Conservation (phyloP, 2,113 vertebrate genomes). For the Caranx ignobilis region DNA sequence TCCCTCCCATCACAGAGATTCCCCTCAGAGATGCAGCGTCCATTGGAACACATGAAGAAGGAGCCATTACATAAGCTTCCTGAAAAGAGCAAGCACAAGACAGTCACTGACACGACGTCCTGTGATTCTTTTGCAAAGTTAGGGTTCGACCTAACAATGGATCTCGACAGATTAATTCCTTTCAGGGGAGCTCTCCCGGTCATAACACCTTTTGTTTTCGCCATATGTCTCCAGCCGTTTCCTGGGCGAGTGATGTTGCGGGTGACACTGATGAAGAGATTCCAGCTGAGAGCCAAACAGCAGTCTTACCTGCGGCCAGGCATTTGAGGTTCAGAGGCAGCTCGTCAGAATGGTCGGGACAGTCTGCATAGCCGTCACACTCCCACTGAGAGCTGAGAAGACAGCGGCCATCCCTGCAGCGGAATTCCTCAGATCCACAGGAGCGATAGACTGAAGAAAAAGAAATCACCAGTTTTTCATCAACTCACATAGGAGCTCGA, state of each 20-base stretch:
- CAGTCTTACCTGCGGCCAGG: constrained; percentile 89
- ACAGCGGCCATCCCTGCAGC: constrained; percentile 94
- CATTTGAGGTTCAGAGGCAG: constrained; percentile 94
- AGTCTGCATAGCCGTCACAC: constrained; percentile 96
- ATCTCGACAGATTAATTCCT: constrained; percentile 47
- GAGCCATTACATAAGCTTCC: constrained; percentile 98
- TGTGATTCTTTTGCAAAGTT: constrained; percentile 16
- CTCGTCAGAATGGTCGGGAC: constrained; percentile 95
- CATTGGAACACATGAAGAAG: constrained; percentile 98
- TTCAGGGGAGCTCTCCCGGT: constrained; percentile 20
- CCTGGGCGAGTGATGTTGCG: constrained; percentile 16
- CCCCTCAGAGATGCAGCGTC: constrained; percentile 91
- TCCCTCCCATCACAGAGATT: constrained; percentile 91
- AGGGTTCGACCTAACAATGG: constrained; percentile 13
- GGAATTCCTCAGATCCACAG: constrained; percentile 91
- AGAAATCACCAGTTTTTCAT: constrained; percentile 44
- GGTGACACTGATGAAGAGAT: constrained; percentile 71
- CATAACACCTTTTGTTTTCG: constrained; percentile 33
- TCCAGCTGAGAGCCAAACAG: constrained; percentile 67
- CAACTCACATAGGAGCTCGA: constrained; percentile 1
- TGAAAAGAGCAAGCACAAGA: constrained; percentile 80
- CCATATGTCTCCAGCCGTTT: constrained; percentile 40
- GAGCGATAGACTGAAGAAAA: constrained; percentile 88
- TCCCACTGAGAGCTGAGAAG: constrained; percentile 95
- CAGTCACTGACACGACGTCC: constrained; percentile 37